Evolutionary conservation across 1,140 invertebrate species (phyloP).

Genomic region (Hycleus phaleratus): DNA sequence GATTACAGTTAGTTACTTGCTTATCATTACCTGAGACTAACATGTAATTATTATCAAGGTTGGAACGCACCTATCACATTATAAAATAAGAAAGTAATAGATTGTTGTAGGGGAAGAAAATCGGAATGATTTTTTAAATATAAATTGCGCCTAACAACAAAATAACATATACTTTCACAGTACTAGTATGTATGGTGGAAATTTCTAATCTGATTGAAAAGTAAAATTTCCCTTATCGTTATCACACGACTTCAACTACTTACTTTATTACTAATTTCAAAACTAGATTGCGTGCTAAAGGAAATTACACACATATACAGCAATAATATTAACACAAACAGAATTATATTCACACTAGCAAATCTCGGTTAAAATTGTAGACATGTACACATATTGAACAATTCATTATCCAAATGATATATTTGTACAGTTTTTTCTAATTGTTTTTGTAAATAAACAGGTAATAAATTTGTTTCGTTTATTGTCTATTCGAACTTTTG

Average conservation of each 20-base stretch:
- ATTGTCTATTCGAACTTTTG: too few relatives aligned
- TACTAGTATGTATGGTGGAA: too few relatives aligned
- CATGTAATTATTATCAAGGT: slow-evolving; percentile 9
- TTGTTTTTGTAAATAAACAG: too few relatives aligned
- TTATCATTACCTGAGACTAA: slow-evolving; percentile 11
- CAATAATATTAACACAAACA: slow-evolving; percentile 1
- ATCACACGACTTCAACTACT: slow-evolving; percentile 7
- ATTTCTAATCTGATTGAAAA: slow-evolving; percentile 11
- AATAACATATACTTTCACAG: too few relatives aligned
- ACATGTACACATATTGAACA: too few relatives aligned
- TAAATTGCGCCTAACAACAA: too few relatives aligned
- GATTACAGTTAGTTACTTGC: slow-evolving; percentile 17
- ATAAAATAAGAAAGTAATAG: slow-evolving; percentile 4
- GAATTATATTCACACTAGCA: slow-evolving; percentile 7
- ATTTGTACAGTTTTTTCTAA: too few relatives aligned
- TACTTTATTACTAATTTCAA: not conserved
- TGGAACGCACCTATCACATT: not conserved
- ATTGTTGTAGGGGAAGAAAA: not conserved
- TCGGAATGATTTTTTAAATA: too few relatives aligned
- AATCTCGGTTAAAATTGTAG: not conserved
- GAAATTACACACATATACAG: not conserved
- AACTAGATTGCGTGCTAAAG: slow-evolving; percentile 4
- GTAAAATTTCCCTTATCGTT: slow-evolving; percentile 3
- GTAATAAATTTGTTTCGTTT: too few relatives aligned
- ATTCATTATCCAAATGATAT: too few relatives aligned